Evolutionary conservation across 2,797 vertebrate species (phyloP).

Genomic region (Steatocranus sp.): DNA sequence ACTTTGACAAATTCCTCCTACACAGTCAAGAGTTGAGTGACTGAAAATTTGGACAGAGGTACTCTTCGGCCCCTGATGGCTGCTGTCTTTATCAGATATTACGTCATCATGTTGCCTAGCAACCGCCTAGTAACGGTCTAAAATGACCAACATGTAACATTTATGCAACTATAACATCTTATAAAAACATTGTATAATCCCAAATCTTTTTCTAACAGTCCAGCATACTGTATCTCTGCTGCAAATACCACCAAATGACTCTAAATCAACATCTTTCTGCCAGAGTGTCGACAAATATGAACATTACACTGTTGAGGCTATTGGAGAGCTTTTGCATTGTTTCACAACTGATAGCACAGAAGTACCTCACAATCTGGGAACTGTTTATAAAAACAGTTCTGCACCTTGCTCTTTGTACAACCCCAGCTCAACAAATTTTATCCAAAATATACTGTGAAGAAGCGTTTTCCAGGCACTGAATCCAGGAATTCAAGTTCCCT

Average conservation of each 20-base stretch:
- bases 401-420: not conserved
- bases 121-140: fast-evolving
- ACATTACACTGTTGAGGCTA: not conserved
- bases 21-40: not conserved
- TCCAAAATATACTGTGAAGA: not conserved
- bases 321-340: not conserved
- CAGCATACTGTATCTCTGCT: not conserved
- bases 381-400: not conserved
- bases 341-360: conserved; percentile 11
- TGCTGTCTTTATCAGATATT: not conserved
- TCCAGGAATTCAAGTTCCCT: not conserved
- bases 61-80: not conserved
- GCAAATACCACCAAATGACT: not conserved
- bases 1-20: not conserved
- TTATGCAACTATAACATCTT: not conserved
- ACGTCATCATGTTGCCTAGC: not conserved
- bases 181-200: not conserved
- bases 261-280: conserved; percentile 3
- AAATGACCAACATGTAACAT: not conserved
- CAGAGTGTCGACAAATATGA: not conserved
- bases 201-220: not conserved
- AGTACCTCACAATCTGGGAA: not conserved
- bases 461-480: conserved; percentile 8
- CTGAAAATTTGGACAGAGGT: not conserved
- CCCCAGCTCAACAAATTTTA: not conserved